Percentiles rank a stretch among this genome's conserved stretches.
phyloP scores from a whole-genome alignment of 2,797 vertebrate genomes.

The Acanthurus lineatus region DNA sequence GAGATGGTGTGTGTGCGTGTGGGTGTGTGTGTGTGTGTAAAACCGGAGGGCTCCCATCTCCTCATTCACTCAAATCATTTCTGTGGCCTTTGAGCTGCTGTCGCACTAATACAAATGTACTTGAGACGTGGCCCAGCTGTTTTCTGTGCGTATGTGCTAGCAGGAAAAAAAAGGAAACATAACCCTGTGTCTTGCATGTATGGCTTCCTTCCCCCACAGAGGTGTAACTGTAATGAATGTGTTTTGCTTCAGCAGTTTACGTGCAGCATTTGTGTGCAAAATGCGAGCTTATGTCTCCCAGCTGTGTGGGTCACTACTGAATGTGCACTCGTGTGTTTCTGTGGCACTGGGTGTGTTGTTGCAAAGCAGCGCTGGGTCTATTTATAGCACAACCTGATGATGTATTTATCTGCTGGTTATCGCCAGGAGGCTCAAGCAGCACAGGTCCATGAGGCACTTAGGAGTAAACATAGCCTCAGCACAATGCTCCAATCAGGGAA shows the following conservation, averaged over 20 bases:
- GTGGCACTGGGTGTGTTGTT: constrained; percentile 23
- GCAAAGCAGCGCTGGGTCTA: constrained; percentile 41
- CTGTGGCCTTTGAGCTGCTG: constrained; percentile 24
- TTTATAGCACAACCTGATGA: constrained; percentile 66
- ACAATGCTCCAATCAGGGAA: constrained; percentile 43
- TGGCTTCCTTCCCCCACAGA: background rate
- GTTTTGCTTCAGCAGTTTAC: constrained; percentile 21
- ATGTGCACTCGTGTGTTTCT: background rate
- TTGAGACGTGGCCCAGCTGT: constrained; percentile 23
- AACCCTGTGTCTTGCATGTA: constrained; percentile 20
- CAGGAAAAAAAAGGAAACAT: background rate
- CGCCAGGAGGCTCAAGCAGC: constrained; percentile 56
- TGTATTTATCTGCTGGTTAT: constrained; percentile 64
- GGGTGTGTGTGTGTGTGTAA: constrained; percentile 2
- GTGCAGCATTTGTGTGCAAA: constrained; percentile 18
- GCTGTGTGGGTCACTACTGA: background rate
- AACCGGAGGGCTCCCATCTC: constrained; percentile 34
- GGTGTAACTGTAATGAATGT: constrained; percentile 38
- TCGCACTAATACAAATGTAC: constrained; percentile 37
- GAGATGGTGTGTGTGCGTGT: constrained; percentile 6
- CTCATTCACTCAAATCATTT: constrained; percentile 20
- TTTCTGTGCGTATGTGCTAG: constrained; percentile 3
- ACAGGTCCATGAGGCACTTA: constrained; percentile 35
- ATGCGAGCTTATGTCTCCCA: background rate
- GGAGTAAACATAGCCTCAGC: constrained; percentile 42